Percentiles rank a stretch among this genome's conserved stretches.
These are phyloP conservation scores for Crotalus viridis DNA, from an alignment of 2,113 vertebrate genomes.

Conservation along the genomic window DNA sequence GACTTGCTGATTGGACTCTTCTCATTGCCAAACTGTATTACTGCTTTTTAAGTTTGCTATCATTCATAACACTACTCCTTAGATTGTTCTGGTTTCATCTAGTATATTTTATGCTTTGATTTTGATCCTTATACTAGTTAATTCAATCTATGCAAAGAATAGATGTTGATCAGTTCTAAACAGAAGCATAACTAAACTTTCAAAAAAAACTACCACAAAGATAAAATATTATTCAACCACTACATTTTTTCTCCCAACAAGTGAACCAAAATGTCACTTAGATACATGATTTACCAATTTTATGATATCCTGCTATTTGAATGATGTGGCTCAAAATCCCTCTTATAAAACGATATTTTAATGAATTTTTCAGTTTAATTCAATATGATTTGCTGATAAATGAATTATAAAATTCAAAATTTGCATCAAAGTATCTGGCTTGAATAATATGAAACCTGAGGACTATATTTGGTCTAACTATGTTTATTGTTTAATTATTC, in stretches of 20 bases:
- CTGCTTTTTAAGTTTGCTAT: background rate
- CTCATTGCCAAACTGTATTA: background rate
- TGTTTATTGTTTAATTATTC: background rate
- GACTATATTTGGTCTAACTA: background rate
- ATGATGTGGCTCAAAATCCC: background rate
- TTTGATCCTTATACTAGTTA: background rate
- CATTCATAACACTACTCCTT: background rate
- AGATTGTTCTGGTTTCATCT: background rate
- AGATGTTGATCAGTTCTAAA: background rate
- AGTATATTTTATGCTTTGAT: background rate
- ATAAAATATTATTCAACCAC: background rate
- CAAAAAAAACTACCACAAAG: background rate
- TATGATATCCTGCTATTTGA: background rate
- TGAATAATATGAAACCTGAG: background rate
- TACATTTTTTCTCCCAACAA: background rate
- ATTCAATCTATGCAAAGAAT: background rate
- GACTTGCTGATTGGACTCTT: background rate
- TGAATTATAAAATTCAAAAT: background rate
- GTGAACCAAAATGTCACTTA: background rate
- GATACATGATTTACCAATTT: background rate
- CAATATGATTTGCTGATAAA: background rate
- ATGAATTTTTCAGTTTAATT: background rate
- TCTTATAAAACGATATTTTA: background rate
- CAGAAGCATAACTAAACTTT: background rate
- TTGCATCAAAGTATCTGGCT: background rate